Evolutionary conservation across 2,797 vertebrate species (phyloP).

Genomic region (Vultur gryphus): DNA sequence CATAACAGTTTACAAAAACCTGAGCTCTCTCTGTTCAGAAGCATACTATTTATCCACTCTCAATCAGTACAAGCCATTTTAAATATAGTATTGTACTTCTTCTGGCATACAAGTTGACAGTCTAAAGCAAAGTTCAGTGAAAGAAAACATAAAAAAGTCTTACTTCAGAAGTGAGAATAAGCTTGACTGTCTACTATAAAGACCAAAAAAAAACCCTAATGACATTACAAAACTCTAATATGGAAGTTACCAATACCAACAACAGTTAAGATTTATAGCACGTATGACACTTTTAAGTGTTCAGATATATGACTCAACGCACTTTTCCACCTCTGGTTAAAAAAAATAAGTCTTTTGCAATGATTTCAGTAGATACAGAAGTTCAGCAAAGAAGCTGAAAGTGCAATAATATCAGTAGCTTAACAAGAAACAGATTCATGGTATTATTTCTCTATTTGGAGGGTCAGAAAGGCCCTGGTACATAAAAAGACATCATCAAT

Average conservation of each 20-base stretch:
- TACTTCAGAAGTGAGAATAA: neutral
- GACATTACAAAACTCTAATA: neutral
- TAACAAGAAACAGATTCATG: neutral
- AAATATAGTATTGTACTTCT: neutral
- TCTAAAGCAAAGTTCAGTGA: neutral
- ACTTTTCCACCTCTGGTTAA: neutral
- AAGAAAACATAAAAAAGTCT: neutral
- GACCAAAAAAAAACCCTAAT: neutral
- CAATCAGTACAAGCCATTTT: neutral
- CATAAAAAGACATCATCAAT: neutral
- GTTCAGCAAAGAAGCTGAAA: neutral
- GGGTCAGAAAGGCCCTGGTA: neutral
- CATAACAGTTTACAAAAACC: neutral
- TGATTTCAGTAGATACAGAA: neutral
- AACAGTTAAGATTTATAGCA: neutral
- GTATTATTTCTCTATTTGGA: neutral
- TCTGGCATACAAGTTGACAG: neutral
- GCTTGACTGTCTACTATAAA: neutral
- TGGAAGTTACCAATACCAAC: neutral
- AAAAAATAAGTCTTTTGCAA: neutral
- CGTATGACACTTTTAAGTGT: neutral
- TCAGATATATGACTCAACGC: neutral
- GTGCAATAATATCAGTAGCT: neutral
- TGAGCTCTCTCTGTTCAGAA: neutral
- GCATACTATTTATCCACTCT: neutral